Conservation (phyloP, 2,888 invertebrate species). For the Cheilosia pagana region DNA sequence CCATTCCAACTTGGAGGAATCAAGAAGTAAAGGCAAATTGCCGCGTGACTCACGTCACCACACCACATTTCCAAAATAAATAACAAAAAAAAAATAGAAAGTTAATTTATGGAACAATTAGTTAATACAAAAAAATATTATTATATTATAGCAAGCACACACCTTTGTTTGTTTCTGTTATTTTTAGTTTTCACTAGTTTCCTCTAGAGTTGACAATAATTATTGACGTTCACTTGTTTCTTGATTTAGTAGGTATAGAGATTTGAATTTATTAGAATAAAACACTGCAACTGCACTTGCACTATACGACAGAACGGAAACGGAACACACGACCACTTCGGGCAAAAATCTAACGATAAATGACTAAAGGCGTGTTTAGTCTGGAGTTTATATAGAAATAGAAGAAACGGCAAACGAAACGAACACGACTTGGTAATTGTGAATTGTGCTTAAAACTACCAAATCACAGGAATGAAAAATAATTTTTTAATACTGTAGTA, state of each 20-base stretch:
- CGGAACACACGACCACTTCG: neutral
- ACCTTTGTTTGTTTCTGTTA: constrained; percentile 45
- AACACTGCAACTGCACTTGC: constrained; percentile 43
- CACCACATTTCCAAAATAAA: constrained; percentile 18
- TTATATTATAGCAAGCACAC: constrained; percentile 30
- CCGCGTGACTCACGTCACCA: constrained; percentile 66
- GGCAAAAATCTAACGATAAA: constrained; percentile 25
- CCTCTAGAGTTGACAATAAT: neutral
- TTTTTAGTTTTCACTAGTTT: neutral
- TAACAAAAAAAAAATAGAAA: constrained; percentile 18
- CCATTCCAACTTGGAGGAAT: constrained; percentile 2
- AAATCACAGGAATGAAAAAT: no score
- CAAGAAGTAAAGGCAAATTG: constrained; percentile 16
- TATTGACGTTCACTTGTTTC: constrained; percentile 37
- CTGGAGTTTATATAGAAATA: neutral
- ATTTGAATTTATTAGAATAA: neutral
- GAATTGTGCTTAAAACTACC: no score
- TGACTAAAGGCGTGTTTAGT: constrained; percentile 23
- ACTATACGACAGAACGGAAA: constrained; percentile 10
- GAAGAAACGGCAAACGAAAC: no score
- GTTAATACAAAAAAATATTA: constrained; percentile 7
- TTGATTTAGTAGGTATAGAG: neutral
- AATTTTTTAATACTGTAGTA: no score
- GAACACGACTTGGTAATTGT: no score
- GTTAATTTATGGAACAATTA: constrained; percentile 9